These are phyloP conservation scores for Paguma larvata DNA, from an alignment of 2,797 vertebrate genomes.

Conservation along the genomic window DNA sequence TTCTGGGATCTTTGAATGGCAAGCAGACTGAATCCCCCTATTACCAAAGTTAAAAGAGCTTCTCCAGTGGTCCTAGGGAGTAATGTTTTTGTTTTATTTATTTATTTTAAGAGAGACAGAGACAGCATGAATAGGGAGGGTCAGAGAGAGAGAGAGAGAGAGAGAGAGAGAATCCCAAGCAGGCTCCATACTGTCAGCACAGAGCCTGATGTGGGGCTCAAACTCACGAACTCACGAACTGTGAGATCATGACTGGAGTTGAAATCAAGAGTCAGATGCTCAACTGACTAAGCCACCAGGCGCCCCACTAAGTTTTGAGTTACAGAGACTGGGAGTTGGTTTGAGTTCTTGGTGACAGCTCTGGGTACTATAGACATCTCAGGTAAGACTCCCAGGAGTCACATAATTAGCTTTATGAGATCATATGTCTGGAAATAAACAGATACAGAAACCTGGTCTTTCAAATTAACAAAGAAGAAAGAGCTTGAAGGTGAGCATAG, in stretches of 20 bases:
- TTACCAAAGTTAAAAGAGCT: neutral
- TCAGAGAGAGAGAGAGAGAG: no score
- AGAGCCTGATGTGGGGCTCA: no score
- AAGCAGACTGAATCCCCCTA: neutral
- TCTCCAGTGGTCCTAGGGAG: neutral
- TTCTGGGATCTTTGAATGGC: neutral
- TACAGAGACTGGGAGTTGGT: neutral
- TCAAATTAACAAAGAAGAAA: constrained; percentile 44
- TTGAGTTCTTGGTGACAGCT: neutral
- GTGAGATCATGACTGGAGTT: no score
- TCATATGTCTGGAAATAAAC: neutral
- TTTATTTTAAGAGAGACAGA: no score
- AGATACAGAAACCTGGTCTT: constrained; percentile 28
- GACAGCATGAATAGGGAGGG: no score
- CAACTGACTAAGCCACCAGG: no score
- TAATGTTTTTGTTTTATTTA: neutral
- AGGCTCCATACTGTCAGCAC: no score
- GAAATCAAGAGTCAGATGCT: no score
- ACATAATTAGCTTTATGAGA: constrained; percentile 34
- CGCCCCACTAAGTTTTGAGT: neutral
- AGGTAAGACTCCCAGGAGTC: neutral
- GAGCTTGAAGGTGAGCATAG: neutral
- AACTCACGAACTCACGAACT: no score
- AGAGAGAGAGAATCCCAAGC: no score
- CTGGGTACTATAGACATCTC: neutral